Percentiles rank a stretch among this genome's conserved stretches.
These are phyloP conservation scores for Sminthurinus signatus DNA, from an alignment of 1,140 invertebrate species.

Conservation along the genomic window DNA sequence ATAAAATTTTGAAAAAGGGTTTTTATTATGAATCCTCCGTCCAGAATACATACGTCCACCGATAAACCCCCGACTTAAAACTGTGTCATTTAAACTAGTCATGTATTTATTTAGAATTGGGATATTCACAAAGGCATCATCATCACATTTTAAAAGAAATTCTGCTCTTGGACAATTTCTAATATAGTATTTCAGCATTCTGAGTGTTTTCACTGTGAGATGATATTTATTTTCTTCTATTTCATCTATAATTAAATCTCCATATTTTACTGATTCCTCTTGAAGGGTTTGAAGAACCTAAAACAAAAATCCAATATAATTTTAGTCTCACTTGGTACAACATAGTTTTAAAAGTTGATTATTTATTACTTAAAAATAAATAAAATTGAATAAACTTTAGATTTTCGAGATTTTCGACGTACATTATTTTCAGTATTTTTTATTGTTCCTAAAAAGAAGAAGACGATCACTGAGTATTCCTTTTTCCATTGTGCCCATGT, in stretches of 20 bases:
- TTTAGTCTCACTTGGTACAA: no score
- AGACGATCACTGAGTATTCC: neutral
- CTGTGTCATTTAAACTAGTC: neutral
- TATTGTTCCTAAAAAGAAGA: neutral
- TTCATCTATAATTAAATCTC: conserved; percentile 27
- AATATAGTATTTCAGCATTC: conserved; percentile 25
- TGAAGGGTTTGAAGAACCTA: neutral
- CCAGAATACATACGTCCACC: conserved; percentile 21
- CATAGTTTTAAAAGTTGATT: no score
- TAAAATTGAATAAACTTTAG: no score
- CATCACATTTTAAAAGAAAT: conserved; percentile 25
- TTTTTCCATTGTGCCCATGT: neutral
- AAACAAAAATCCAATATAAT: no score
- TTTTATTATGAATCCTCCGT: conserved; percentile 20
- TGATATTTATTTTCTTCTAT: conserved; percentile 24
- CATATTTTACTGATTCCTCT: conserved; percentile 7
- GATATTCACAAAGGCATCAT: conserved; percentile 26
- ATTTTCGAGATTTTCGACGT: no score
- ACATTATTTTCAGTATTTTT: neutral
- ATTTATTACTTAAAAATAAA: no score
- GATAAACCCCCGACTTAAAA: conserved; percentile 3
- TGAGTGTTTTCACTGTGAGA: conserved; percentile 23
- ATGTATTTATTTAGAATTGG: conserved; percentile 12
- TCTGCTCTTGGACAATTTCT: conserved; percentile 9
- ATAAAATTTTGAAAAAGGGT: conserved; percentile 34